These are phyloP conservation scores for Anarsia innoxiella DNA, from an alignment of 2,888 invertebrate species.

Conservation along the genomic window DNA sequence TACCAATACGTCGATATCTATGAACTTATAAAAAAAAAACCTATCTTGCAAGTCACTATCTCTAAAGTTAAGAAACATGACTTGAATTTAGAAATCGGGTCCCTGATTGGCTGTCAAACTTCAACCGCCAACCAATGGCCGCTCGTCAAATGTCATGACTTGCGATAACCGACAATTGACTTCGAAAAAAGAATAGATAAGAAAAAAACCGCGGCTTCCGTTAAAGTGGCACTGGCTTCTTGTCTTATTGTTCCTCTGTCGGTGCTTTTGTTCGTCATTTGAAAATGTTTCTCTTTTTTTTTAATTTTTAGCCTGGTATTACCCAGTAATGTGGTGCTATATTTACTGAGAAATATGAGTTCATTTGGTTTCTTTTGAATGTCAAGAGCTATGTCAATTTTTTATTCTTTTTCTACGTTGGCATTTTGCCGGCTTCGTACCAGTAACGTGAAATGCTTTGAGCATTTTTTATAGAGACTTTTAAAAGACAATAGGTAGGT, in stretches of 20 bases:
- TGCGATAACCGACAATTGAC: constrained; percentile 61
- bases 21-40: constrained; percentile 19
- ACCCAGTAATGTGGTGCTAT: neutral
- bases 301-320: neutral
- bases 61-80: constrained; percentile 68
- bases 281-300: too few relatives aligned
- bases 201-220: constrained; percentile 65
- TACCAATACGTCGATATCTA: constrained; percentile 1
- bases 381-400: too few relatives aligned
- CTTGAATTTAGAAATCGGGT: constrained; percentile 58
- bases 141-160: constrained; percentile 71
- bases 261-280: constrained; percentile 30
- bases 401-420: too few relatives aligned
- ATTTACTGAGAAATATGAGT: too few relatives aligned
- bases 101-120: constrained; percentile 71
- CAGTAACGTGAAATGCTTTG: too few relatives aligned
- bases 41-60: constrained; percentile 56
- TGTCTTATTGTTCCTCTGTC: constrained; percentile 33
- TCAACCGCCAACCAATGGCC: constrained; percentile 58
- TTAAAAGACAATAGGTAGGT: too few relatives aligned
- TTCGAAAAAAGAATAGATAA: constrained; percentile 31
- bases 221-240: constrained; percentile 64
- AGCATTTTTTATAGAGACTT: too few relatives aligned
- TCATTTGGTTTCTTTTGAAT: too few relatives aligned
- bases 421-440: too few relatives aligned